These are phyloP conservation scores for Saccostrea echinata DNA, from an alignment of 1,140 invertebrate species.

Conservation along the genomic window DNA sequence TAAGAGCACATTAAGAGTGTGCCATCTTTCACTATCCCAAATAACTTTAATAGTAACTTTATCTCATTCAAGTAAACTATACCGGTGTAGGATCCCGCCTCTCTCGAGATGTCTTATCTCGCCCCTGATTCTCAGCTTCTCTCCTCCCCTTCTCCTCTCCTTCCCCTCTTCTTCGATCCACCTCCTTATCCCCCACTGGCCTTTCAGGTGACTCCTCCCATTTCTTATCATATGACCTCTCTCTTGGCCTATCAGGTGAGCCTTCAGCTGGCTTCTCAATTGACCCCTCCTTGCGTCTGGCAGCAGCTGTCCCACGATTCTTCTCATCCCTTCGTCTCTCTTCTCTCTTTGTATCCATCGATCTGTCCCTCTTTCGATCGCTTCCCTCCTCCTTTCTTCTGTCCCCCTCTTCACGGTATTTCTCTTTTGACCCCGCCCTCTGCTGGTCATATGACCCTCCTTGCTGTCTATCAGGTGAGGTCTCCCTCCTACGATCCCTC, in stretches of 20 bases:
- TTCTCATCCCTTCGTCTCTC: constrained; percentile 22
- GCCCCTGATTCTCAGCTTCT: constrained; percentile 46
- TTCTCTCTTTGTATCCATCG: constrained; percentile 29
- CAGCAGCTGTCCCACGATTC: constrained; percentile 34
- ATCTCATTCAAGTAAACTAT: not conserved
- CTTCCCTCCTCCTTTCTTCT: constrained; percentile 16
- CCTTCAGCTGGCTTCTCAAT: not conserved
- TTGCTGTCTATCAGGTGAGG: constrained; percentile 1
- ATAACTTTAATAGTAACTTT: no score
- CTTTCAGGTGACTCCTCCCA: constrained; percentile 45
- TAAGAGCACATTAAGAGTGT: no score
- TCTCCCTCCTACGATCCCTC: constrained; percentile 27
- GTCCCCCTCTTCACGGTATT: constrained; percentile 22
- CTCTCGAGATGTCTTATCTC: not conserved
- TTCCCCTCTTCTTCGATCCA: constrained; percentile 43
- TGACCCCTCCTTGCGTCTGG: constrained; percentile 1
- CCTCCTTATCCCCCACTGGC: constrained; percentile 38
- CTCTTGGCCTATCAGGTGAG: constrained; percentile 6
- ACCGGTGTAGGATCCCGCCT: not conserved
- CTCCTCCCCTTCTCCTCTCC: constrained; percentile 45
- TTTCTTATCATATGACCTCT: constrained; percentile 42
- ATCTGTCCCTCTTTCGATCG: constrained; percentile 5
- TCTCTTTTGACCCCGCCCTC: constrained; percentile 53
- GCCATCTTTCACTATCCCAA: no score
- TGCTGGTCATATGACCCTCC: not conserved